Evolutionary conservation across 1,140 invertebrate species (phyloP), one percentile per base, ranked within the genome.

Genomic region (Oncopodura yosiiana): DNA sequence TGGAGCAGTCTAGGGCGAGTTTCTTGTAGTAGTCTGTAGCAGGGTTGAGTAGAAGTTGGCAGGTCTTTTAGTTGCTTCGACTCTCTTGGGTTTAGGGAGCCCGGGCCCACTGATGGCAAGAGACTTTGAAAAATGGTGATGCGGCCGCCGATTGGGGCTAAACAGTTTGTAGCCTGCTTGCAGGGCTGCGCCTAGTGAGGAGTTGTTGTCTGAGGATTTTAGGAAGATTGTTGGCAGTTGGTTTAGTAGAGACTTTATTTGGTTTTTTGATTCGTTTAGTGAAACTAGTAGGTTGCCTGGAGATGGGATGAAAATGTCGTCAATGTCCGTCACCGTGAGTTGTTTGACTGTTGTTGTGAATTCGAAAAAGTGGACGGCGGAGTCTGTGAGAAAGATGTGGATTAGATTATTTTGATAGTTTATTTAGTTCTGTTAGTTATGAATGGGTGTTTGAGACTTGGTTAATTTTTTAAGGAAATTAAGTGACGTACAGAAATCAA

Each of bases 21-120:
- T 92, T 83, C 73, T 99, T 99, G 71, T 99, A 99, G 73, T 97
- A 99, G 73, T 99, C 96, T 12, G 88, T 97, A 0, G 86, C 86
- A 18, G 94, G 94, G 71, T 89, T 92, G 48, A 98, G 73, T n/a
- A 38, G 85, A 50, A 11, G 48, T 18, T 12, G 34, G 80, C 14
- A 64, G 19, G 6, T 64, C 56, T 23, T 60, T 60, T 4, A 55
- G 19, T 27, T 49, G 54, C 39, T 49, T 60, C 21, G 30, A 6
- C 14, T 34, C 14, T 6, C 30, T 41, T 41, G 38, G 38, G 38
- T 19, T 41, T 51, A 99, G 72, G 9, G 83, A 78, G 16, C 94
- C 94, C 3, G 90, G 87, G 6, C 95, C 95, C 53, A 86, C 67
- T 67, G 86, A 95, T 12, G 95, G 94, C 65, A 98, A 73, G 67